phyloP scores from a whole-genome alignment of 2,797 vertebrate species.

The Falco concolor region DNA sequence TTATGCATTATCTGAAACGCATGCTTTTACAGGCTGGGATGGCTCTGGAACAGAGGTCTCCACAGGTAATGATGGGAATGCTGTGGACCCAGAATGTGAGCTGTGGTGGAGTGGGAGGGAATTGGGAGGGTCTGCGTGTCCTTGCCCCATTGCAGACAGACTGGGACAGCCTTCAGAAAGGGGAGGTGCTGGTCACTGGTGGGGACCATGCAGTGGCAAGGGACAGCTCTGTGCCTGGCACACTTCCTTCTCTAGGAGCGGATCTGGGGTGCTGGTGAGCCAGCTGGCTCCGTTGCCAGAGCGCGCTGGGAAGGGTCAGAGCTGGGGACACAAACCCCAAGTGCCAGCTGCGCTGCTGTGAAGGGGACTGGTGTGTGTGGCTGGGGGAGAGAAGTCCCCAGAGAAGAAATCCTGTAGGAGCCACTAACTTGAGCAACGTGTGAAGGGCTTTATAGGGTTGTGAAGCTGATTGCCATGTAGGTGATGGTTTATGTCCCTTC shows the following conservation, averaged over 20 bases:
- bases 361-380: not conserved
- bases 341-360: not conserved
- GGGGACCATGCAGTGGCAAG: not conserved
- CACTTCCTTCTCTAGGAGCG: not conserved
- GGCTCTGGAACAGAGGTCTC: not conserved
- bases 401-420: not conserved
- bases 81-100: not conserved
- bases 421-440: not conserved
- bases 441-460: not conserved
- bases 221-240: not conserved
- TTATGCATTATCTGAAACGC: fast-evolving
- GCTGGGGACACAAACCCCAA: not conserved
- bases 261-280: not conserved
- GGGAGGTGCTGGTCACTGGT: fast-evolving
- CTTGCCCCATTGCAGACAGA: not conserved
- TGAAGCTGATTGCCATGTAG: not conserved
- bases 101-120: no score
- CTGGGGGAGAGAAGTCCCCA: not conserved
- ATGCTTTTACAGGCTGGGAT: fast-evolving
- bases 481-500: not conserved
- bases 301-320: not conserved
- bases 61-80: not conserved
- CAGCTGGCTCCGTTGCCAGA: fast-evolving
- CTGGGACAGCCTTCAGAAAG: not conserved
- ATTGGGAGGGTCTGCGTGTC: fast-evolving